Conservation (phyloP, 2,888 invertebrate genomes). For the Anticlea derivata region DNA sequence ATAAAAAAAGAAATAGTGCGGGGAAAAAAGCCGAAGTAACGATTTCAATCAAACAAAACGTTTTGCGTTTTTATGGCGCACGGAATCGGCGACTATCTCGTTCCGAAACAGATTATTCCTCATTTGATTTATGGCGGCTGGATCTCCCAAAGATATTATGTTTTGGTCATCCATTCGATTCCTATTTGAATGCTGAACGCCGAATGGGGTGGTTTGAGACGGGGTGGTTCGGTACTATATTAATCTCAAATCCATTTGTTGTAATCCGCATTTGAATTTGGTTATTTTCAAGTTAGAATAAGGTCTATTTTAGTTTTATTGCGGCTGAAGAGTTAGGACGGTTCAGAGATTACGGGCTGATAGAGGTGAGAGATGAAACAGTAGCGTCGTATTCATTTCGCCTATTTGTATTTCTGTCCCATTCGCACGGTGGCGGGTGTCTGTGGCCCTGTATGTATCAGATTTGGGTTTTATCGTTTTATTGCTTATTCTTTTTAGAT, state of each 20-base stretch:
- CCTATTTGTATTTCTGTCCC: constrained; percentile 72
- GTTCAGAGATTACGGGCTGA: constrained; percentile 78
- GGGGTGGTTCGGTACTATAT: constrained; percentile 82
- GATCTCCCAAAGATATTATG: constrained; percentile 84
- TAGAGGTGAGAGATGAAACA: constrained; percentile 85
- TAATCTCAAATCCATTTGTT: constrained; percentile 84
- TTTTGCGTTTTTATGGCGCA: constrained; percentile 82
- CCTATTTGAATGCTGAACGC: constrained; percentile 83
- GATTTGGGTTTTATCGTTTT: constrained; percentile 84
- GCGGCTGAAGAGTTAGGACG: constrained; percentile 71
- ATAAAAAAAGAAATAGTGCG: constrained; percentile 78
- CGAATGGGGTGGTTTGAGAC: constrained; percentile 80
- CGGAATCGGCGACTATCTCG: constrained; percentile 80
- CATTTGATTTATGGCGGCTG: constrained; percentile 84
- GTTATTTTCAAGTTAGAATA: constrained; percentile 55
- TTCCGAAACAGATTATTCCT: constrained; percentile 84
- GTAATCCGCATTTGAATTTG: constrained; percentile 74
- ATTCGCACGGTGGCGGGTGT: constrained; percentile 75
- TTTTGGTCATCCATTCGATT: constrained; percentile 85
- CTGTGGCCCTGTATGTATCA: constrained; percentile 81
- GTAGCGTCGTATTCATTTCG: constrained; percentile 82
- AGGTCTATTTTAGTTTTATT: constrained; percentile 69
- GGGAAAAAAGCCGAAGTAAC: constrained; percentile 70
- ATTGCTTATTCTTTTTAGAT: constrained; percentile 85
- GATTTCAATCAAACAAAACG: constrained; percentile 84